Evolutionary conservation across 2,888 invertebrate genomes (phyloP).

Genomic region (Lycocerus yunnanus): DNA sequence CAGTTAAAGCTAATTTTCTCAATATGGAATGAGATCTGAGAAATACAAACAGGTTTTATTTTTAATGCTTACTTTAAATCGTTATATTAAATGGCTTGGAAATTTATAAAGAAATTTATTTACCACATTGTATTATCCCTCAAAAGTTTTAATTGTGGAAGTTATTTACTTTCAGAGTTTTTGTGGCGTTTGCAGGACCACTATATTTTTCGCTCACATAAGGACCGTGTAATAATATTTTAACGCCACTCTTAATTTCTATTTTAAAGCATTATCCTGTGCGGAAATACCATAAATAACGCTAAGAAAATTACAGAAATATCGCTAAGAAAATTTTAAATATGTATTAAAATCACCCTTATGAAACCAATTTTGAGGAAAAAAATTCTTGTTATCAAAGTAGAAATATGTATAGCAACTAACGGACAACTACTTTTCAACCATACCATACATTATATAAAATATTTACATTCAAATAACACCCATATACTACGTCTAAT

Average conservation of each 20-base stretch:
- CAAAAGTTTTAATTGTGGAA: neutral
- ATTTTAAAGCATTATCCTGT: neutral
- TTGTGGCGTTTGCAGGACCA: neutral
- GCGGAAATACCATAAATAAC: neutral
- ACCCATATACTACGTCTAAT: no score
- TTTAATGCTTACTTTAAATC: neutral
- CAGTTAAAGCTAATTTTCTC: neutral
- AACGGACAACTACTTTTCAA: no score
- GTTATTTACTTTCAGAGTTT: neutral
- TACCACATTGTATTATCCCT: neutral
- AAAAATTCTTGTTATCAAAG: no score
- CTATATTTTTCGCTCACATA: neutral
- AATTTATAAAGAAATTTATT: neutral
- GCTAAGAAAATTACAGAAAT: neutral
- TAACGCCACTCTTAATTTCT: neutral
- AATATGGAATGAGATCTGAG: neutral
- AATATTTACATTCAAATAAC: no score
- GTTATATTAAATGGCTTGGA: neutral
- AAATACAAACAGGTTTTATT: neutral
- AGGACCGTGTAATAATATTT: neutral
- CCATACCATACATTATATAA: no score
- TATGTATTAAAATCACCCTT: no score
- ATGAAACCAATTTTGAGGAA: no score
- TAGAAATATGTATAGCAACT: no score
- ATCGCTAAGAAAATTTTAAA: no score